A percentile compares a stretch with the other conserved stretches of the same genome.
Conservation (phyloP, 2,113 vertebrate genomes). For the Ploceus nigricollis region DNA sequence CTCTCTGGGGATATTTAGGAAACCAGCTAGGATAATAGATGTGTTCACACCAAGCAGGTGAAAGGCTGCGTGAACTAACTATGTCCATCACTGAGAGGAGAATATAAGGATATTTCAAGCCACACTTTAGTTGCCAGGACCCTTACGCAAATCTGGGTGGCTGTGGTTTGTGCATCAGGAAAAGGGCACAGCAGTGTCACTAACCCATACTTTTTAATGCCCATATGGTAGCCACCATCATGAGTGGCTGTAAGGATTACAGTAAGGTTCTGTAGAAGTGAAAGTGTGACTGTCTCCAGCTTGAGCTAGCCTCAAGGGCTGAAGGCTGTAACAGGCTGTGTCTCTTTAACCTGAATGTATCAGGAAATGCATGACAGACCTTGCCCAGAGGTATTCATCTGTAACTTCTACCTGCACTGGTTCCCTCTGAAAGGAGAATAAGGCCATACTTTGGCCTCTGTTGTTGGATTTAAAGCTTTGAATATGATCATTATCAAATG, state of each 20-base stretch:
- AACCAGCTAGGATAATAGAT: neutral
- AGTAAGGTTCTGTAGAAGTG: neutral
- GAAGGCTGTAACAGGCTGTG: constrained; percentile 40
- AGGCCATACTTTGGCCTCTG: neutral
- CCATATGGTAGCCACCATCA: neutral
- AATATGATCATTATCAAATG: neutral
- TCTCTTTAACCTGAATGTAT: constrained; percentile 52
- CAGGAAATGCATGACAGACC: constrained; percentile 37
- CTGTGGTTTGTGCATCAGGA: neutral
- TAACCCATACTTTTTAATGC: neutral
- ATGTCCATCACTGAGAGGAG: neutral
- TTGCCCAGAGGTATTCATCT: constrained; percentile 62
- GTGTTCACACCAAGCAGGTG: neutral
- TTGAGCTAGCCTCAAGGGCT: constrained; percentile 41
- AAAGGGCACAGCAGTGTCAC: neutral
- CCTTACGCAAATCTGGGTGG: neutral
- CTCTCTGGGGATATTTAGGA: neutral
- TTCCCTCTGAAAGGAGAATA: neutral
- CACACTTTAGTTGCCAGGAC: accelerated
- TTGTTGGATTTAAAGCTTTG: constrained; percentile 4
- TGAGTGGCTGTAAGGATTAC: neutral
- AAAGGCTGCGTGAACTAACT: neutral
- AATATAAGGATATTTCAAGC: neutral
- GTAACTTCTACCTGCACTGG: constrained; percentile 37
- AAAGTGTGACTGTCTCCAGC: constrained; percentile 22